phyloP scores from a whole-genome alignment of 2,113 vertebrate genomes.

The Sander lucioperca region DNA sequence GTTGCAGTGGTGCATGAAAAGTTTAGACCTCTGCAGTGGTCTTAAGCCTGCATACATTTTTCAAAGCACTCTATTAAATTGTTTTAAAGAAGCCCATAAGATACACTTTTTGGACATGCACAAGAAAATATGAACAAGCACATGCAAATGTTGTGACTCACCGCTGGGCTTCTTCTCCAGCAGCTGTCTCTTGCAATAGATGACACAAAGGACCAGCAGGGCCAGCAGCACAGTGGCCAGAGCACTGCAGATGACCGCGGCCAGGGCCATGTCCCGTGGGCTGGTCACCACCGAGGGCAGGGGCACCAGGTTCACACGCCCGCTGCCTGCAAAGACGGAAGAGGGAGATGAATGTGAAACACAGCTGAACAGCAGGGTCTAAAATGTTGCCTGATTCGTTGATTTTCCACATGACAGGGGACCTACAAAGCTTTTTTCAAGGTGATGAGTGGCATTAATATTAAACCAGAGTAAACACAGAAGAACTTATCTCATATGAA shows the following conservation, averaged over 20 bases:
- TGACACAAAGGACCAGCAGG: slow-evolving; percentile 94
- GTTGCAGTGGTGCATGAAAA: not conserved
- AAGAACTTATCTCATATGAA: not conserved
- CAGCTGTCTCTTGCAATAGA: slow-evolving; percentile 97
- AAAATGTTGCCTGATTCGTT: not conserved
- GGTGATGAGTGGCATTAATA: not conserved
- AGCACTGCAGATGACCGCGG: slow-evolving; percentile 96
- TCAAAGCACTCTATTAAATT: not conserved
- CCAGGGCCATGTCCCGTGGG: slow-evolving; percentile 93
- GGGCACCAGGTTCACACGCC: slow-evolving; percentile 94
- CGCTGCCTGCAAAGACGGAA: slow-evolving; percentile 83
- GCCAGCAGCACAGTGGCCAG: slow-evolving; percentile 94
- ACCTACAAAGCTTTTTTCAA: not conserved
- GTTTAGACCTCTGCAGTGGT: not conserved
- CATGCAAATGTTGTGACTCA: slow-evolving; percentile 76
- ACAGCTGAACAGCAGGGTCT: not conserved
- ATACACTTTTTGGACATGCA: not conserved
- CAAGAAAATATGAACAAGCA: not conserved
- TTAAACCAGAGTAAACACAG: not conserved
- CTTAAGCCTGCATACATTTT: not conserved
- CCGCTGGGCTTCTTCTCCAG: slow-evolving; percentile 96
- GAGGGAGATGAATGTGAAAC: not conserved
- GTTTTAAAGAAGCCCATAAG: not conserved
- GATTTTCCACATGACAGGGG: not conserved
- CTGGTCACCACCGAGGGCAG: slow-evolving; percentile 91